Percentiles rank a stretch among this genome's conserved stretches.
Conservation (phyloP, 2,113 vertebrate species). For the Leuciscus idus region DNA sequence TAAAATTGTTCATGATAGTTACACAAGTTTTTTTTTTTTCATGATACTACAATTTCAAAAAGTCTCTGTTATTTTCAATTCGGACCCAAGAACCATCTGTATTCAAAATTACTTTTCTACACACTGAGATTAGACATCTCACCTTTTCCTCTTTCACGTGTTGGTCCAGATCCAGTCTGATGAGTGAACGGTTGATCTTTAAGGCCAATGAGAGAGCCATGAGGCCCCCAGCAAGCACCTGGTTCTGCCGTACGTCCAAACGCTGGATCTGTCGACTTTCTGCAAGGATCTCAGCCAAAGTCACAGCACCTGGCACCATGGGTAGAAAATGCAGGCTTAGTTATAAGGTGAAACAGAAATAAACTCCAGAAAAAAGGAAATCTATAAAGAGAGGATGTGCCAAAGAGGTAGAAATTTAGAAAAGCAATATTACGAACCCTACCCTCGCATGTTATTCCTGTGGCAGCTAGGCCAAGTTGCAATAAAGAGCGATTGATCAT, state of each 20-base stretch:
- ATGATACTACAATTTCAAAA: not conserved
- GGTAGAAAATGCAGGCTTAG: not conserved
- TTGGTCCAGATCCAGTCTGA: constrained; percentile 69
- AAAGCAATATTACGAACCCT: constrained; percentile 26
- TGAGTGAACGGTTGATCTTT: constrained; percentile 66
- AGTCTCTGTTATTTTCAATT: not conserved
- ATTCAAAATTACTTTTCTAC: not conserved
- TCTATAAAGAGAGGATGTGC: not conserved
- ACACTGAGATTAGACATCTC: constrained; percentile 29
- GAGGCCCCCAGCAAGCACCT: constrained; percentile 64
- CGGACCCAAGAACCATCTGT: not conserved
- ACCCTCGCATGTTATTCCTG: constrained; percentile 77
- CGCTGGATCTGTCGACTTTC: constrained; percentile 60
- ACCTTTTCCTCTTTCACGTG: constrained; percentile 67
- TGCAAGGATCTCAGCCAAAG: constrained; percentile 73
- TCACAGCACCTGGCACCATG: constrained; percentile 58
- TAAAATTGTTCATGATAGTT: not conserved
- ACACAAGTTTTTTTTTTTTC: no score
- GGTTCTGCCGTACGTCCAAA: constrained; percentile 71
- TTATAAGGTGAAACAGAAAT: not conserved
- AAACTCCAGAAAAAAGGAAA: not conserved
- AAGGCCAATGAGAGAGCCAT: constrained; percentile 69
- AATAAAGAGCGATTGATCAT: constrained; percentile 72
- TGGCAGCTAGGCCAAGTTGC: constrained; percentile 65
- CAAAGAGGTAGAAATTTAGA: not conserved